Conservation (phyloP, 1,140 invertebrate genomes). For the Nilaparvata lugens region DNA sequence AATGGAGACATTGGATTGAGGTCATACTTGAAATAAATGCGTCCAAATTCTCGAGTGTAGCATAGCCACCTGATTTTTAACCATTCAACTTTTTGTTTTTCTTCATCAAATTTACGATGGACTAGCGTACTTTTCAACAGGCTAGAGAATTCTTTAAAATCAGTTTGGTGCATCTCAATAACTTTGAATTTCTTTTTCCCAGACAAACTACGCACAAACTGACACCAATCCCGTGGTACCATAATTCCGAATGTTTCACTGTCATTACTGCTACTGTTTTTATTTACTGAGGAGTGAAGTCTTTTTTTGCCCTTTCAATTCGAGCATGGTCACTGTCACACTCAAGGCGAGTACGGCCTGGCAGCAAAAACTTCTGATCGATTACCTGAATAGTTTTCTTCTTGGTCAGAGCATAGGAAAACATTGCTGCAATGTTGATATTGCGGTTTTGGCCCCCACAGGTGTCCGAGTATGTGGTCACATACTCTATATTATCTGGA, state of each 20-base stretch:
- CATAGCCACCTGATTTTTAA: constrained; percentile 1
- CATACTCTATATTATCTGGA: neutral
- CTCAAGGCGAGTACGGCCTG: constrained; percentile 32
- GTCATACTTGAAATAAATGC: neutral
- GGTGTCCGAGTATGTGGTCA: neutral
- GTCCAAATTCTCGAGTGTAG: neutral
- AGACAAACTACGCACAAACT: neutral
- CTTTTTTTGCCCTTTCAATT: constrained; percentile 28
- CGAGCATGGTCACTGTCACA: constrained; percentile 29
- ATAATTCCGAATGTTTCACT: neutral
- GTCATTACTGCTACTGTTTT: neutral
- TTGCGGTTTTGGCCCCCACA: neutral
- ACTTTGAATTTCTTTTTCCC: neutral
- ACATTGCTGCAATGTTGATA: neutral
- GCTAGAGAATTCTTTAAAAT: neutral
- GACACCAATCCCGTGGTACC: constrained; percentile 1
- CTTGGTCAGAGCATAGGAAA: constrained; percentile 4
- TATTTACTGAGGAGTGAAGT: constrained; percentile 1
- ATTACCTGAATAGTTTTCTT: constrained; percentile 21
- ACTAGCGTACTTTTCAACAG: neutral
- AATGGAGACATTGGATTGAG: neutral
- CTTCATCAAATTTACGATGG: neutral
- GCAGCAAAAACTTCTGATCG: constrained; percentile 33
- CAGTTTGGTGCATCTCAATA: neutral
- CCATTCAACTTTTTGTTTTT: neutral